A percentile compares a stretch with the other conserved stretches of the same genome.
Evolutionary conservation across 2,888 invertebrate species (phyloP).

Genomic region (Polydrusus tereticollis): DNA sequence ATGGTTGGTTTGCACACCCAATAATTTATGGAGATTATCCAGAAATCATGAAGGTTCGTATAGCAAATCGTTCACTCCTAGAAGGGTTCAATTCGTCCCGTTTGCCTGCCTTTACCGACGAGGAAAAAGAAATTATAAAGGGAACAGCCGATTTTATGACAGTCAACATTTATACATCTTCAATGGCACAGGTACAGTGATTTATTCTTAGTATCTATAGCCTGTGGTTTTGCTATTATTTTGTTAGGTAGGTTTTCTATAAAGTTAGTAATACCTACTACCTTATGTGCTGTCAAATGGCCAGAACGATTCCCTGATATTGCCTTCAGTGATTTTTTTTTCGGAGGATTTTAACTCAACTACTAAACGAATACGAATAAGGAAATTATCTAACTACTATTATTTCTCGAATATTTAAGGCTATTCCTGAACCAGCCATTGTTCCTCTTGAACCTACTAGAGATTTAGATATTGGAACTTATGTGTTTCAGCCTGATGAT

Average conservation of each 20-base stretch:
- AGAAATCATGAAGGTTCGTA: constrained; percentile 41
- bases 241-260: no score
- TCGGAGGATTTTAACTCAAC: no score
- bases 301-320: no score
- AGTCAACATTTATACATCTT: constrained; percentile 78
- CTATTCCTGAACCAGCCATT: constrained; percentile 41
- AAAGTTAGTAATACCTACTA: no score
- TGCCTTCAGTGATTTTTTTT: no score
- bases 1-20: constrained; percentile 47
- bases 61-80: constrained; percentile 26
- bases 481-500: constrained; percentile 38
- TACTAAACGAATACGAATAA: no score
- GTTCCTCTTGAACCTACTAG: constrained; percentile 22
- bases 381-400: no score
- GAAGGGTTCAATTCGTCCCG: constrained; percentile 40
- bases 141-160: constrained; percentile 79
- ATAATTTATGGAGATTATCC: constrained; percentile 44
- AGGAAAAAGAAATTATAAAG: constrained; percentile 40
- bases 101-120: constrained; percentile 39
- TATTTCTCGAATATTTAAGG: no score
- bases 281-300: no score
- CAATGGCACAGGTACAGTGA: constrained; percentile 17
- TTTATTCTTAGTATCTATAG: no score
- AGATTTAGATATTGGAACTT: constrained; percentile 38
- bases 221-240: no score